Evolutionary conservation across 2,888 invertebrate genomes (phyloP).

Genomic region (Griposia aprilina): DNA sequence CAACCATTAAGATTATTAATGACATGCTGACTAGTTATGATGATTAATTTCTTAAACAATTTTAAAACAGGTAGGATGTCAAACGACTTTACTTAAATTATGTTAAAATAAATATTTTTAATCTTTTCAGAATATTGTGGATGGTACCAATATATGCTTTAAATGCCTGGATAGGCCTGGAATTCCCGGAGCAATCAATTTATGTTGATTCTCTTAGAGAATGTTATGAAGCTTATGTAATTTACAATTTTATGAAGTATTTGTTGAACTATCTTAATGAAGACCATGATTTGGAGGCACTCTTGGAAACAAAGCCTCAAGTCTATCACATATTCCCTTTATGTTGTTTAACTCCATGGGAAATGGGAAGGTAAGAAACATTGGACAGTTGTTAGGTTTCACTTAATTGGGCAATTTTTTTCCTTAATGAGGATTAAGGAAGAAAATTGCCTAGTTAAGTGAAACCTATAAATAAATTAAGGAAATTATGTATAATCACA

Average conservation of each 20-base stretch:
- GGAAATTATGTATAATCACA: not conserved
- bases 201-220: constrained; percentile 98
- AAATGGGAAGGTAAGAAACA: constrained; percentile 94
- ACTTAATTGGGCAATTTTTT: not conserved
- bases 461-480: too few relatives aligned
- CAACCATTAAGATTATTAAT: not conserved
- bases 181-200: constrained; percentile 96
- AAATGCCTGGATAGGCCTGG: constrained; percentile 97
- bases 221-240: constrained; percentile 99
- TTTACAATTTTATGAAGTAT: constrained; percentile 99
- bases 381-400: not conserved
- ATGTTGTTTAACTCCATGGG: constrained; percentile 97
- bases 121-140: constrained; percentile 94
- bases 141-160: constrained; percentile 99
- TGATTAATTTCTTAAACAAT: constrained; percentile 5
- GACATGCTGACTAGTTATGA: constrained; percentile 9
- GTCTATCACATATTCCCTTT: constrained; percentile 97
- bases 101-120: constrained; percentile 7
- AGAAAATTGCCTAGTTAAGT: too few relatives aligned
- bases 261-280: constrained; percentile 97
- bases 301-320: constrained; percentile 95
- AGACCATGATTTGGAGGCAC: constrained; percentile 96
- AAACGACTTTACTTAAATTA: not conserved
- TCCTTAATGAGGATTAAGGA: not conserved
- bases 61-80: not conserved